Evolutionary conservation across 2,113 vertebrate species (phyloP).

Genomic region (Melanerpes aurifrons): DNA sequence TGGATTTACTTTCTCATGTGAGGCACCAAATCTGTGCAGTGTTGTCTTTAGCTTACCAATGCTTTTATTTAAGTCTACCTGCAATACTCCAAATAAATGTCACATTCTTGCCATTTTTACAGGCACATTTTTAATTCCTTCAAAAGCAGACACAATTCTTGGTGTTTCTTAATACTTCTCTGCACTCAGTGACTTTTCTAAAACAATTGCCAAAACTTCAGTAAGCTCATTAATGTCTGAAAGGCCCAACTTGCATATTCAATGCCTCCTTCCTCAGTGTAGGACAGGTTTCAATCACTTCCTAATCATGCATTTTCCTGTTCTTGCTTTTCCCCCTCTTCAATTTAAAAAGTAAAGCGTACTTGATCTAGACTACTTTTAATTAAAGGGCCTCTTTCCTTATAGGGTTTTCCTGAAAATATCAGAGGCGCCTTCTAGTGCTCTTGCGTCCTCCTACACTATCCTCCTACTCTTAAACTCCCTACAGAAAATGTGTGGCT

Average conservation of each 20-base stretch:
- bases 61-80: not conserved
- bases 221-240: not conserved
- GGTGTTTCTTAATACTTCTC: not conserved
- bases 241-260: not conserved
- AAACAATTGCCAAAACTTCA: not conserved
- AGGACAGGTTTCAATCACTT: slow-evolving; percentile 29
- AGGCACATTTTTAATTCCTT: not conserved
- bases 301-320: not conserved
- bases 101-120: not conserved
- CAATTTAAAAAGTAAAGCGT: slow-evolving; percentile 28
- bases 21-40: not conserved
- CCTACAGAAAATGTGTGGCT: not conserved
- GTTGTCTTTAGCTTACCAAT: not conserved
- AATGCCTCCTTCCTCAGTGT: not conserved
- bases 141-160: not conserved
- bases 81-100: not conserved
- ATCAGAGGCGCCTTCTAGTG: slow-evolving; percentile 32
- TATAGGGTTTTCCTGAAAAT: slow-evolving; percentile 18
- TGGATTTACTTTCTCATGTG: not conserved
- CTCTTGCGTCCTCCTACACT: slow-evolving; percentile 41
- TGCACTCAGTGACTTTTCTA: not conserved
- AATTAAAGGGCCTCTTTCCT: slow-evolving; percentile 33
- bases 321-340: slow-evolving; percentile 10
- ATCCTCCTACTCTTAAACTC: slow-evolving; percentile 14
- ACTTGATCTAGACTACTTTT: slow-evolving; percentile 44